Evolutionary conservation across 2,888 invertebrate genomes (phyloP).

Genomic region (Conus canariensis): DNA sequence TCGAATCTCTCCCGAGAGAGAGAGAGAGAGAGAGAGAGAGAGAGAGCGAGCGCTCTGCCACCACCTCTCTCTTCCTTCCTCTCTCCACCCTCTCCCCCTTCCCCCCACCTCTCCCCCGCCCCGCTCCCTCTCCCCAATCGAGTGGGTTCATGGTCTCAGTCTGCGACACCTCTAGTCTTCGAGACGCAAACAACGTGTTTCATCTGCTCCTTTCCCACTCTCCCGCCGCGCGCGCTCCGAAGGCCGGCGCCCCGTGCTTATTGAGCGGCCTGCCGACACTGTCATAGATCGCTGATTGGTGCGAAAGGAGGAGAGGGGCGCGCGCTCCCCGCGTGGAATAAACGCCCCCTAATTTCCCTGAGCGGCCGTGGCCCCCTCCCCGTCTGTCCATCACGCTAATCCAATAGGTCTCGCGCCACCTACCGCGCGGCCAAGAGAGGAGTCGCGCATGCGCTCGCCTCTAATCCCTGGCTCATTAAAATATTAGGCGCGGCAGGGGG

Average conservation of each 20-base stretch:
- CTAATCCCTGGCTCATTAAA: slow-evolving; percentile 27
- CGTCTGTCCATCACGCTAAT: slow-evolving; percentile 31
- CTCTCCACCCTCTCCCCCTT: no score
- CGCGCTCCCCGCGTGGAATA: slow-evolving; percentile 36
- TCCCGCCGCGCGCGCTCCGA: slow-evolving; percentile 20
- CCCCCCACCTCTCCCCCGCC: neutral
- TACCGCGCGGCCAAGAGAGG: neutral
- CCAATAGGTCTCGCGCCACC: slow-evolving; percentile 29
- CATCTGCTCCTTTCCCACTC: slow-evolving; percentile 28
- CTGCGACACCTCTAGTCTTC: neutral
- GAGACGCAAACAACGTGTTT: slow-evolving; percentile 24
- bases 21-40: no score
- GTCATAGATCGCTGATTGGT: slow-evolving; percentile 43
- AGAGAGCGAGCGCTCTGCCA: no score
- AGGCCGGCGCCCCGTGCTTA: neutral
- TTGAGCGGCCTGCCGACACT: slow-evolving; percentile 21
- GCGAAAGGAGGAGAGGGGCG: slow-evolving; percentile 24
- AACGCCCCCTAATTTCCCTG: slow-evolving; percentile 42
- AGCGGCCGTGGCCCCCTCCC: neutral
- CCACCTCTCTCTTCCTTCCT: no score
- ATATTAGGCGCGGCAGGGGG: neutral
- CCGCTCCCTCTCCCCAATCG: neutral
- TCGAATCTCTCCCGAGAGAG: no score
- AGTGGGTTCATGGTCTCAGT: neutral
- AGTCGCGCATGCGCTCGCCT: neutral